Base-by-base conservation (phyloP, 2,888 invertebrate species). In the Galerucella calmariensis region DNA sequence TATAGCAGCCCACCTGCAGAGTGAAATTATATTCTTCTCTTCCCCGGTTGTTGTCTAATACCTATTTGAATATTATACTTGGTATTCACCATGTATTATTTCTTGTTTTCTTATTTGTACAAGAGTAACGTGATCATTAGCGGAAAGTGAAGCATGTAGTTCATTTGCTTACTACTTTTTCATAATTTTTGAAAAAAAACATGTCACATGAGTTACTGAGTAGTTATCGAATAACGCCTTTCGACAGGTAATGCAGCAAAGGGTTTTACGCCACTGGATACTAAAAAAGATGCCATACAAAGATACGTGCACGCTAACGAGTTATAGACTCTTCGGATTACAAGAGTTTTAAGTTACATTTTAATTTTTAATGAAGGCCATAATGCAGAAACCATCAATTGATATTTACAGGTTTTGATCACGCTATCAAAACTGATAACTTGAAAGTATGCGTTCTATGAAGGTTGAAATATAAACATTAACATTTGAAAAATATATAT, bases 281-380 rank as follows among this genome's bases (percentile, higher is more conserved):
- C 16, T 65, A 20, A 65, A 65, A 65, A 65, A 65, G 65, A 70
- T 65, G 56, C 63, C 12, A 65, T 70, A 65, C 24, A n/a, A 65
- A 44, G 53, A 70, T 65, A 41, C 48, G n/a, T 56, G 61, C 51
- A 56, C 53, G 63, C 20, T 51, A 62, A 62, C 51, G 35, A 53
- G 58, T 70, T 48, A 65, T 70, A 56, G 46, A 65, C 11, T 44
- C 12, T 53, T 70, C 41, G 35, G 9, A 41, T 63, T 63, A 70
- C 70, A 41, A 27, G 48, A 41, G 58, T 63, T 35, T 70, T 56
- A 70, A 53, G 53, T 63, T 70, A 56, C 51, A 20, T 35, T n/a
- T 41, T 63, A 48, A 35, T 46, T 63, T 58, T 68, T 68, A 68
- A 69, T 62, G 35, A 63, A 62, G 35, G 58, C 27, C 48, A 14